Evolutionary conservation across 2,888 invertebrate genomes (phyloP).

Genomic region (Myopa testacea): DNA sequence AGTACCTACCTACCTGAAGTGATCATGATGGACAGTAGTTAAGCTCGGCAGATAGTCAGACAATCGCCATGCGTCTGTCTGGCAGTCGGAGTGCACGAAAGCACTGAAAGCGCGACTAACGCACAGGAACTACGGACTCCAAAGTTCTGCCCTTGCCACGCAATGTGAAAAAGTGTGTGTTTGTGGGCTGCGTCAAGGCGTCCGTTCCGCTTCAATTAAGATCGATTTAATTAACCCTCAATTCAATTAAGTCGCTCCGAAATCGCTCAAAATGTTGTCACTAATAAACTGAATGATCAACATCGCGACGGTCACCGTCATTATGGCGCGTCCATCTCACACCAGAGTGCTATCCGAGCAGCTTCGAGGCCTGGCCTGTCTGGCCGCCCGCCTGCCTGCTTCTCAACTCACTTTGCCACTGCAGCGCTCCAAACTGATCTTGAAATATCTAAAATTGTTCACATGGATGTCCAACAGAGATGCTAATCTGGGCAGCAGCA

Average conservation of each 20-base stretch:
- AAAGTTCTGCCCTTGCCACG: not conserved
- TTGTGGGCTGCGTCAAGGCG: no score
- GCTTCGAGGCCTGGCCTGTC: not conserved
- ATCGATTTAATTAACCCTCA: slow-evolving; percentile 2
- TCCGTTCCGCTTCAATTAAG: not conserved
- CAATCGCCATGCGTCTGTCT: not conserved
- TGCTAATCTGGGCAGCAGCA: slow-evolving; percentile 42
- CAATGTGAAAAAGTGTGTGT: no score
- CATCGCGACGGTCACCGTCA: not conserved
- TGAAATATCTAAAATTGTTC: slow-evolving; percentile 41
- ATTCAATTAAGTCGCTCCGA: slow-evolving; percentile 11
- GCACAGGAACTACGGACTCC: not conserved
- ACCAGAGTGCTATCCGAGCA: not conserved
- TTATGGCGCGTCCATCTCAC: slow-evolving; percentile 4
- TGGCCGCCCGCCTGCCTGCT: not conserved
- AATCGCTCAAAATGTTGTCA: slow-evolving; percentile 32
- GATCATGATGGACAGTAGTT: not conserved
- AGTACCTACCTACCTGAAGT: not conserved
- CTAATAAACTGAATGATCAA: slow-evolving; percentile 27
- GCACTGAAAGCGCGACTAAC: not conserved
- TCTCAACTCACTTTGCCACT: slow-evolving; percentile 20
- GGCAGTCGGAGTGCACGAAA: not conserved
- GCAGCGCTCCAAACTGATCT: not conserved
- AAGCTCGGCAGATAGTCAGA: no score
- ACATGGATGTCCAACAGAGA: slow-evolving; percentile 46